A percentile compares a stretch with the other conserved stretches of the same genome.
Evolutionary conservation across 2,113 vertebrate genomes (phyloP).

Genomic region (Onychostruthus taczanowskii): DNA sequence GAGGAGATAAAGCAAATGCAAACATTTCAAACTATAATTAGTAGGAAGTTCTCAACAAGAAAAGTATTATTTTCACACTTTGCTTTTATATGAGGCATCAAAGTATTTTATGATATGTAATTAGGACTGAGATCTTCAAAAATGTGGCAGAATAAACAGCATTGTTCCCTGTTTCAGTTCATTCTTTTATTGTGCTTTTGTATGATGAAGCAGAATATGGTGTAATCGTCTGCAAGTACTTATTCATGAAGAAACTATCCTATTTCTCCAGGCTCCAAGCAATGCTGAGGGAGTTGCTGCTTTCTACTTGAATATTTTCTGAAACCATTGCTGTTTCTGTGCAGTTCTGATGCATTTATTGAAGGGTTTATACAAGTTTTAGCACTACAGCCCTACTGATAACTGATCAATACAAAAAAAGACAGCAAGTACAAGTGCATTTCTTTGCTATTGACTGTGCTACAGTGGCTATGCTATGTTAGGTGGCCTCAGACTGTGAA

Average conservation of each 20-base stretch:
- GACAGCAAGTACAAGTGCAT: neutral
- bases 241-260: neutral
- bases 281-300: neutral
- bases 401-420: neutral
- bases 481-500: neutral
- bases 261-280: neutral
- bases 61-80: slow-evolving; percentile 6
- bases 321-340: neutral
- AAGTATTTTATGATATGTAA: neutral
- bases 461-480: neutral
- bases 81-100: neutral
- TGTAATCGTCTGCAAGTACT: neutral
- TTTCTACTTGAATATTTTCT: neutral
- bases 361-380: neutral
- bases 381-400: neutral
- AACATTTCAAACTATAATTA: neutral
- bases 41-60: neutral
- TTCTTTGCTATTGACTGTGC: neutral
- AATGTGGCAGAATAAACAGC: neutral
- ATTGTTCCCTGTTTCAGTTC: neutral
- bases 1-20: neutral
- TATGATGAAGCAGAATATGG: neutral
- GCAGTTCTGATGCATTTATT: neutral
- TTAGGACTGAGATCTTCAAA: neutral
- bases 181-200: neutral